Base-by-base conservation (phyloP, 2,113 vertebrate species). In the Lagenorhynchus albirostris region DNA sequence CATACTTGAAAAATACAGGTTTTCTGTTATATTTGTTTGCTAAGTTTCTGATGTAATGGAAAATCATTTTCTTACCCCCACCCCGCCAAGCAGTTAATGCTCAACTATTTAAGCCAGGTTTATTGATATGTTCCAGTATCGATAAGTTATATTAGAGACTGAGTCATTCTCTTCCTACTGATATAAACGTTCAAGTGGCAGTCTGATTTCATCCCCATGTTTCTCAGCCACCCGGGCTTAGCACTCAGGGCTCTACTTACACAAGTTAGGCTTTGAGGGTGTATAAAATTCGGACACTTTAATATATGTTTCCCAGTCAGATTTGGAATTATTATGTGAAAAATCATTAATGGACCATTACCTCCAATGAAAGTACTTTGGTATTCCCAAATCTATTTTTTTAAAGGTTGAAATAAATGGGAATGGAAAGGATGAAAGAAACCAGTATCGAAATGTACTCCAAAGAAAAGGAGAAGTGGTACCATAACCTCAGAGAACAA, bases 1-100 rank as follows among this genome's bases (percentile, higher is more conserved):
- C 97, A 83, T 84, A 89, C 82, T 97, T 91, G 62, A 94, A 97
- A 97, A 95, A 95, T 60, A 86, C 6, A 96, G 74, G 62, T 90
- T 95, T 77, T 87, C 50, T 92, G 73, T 80, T 91, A 77, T 26
- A 63, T 36, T 47, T 80, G 58, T 90, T 91, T 96, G 88, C 23
- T 79, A 94, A 95, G 14, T 73, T 91, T 91, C 62, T 87, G 26
- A 76, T 71, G 4, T 79, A 90, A 94, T 95, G 8, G 41, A 90
- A 96, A 90, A 88, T 82, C 26, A 36, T 62, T 89, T 84, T 26
- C 9, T 10, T 12, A 8, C 8, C 50, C 55, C 38, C 38, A 1
- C 47, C 74, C 20, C 11, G 8, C 23, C 7, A 93, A 76, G 79
- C 33, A 74, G 20, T 68, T 95, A 89, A 92, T 62, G 63, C 13